These are phyloP conservation scores for Macquaria australasica DNA, from an alignment of 2,113 vertebrate genomes.

Conservation along the genomic window DNA sequence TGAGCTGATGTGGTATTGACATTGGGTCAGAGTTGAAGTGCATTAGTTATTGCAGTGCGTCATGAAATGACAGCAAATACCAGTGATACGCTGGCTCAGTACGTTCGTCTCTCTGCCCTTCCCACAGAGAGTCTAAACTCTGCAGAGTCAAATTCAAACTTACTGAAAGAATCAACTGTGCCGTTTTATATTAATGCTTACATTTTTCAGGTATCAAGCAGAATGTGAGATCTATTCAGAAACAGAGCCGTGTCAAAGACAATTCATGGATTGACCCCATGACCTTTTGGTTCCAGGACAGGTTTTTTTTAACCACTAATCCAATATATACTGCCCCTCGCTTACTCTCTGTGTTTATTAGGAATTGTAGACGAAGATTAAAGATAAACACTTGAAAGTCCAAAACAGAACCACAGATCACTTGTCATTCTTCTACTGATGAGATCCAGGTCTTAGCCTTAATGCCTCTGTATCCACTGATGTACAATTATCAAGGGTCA, in stretches of 20 bases:
- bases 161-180: background rate
- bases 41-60: slow-evolving; percentile 73
- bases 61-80: slow-evolving; percentile 74
- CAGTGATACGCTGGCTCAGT: slow-evolving; percentile 41
- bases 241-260: background rate
- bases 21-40: slow-evolving; percentile 67
- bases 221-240: background rate
- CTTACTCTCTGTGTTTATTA: background rate
- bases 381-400: slow-evolving; percentile 26
- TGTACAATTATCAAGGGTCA: background rate
- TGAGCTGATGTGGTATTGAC: slow-evolving; percentile 70
- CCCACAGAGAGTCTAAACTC: slow-evolving; percentile 32
- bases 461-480: background rate
- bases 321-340: background rate
- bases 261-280: slow-evolving; percentile 1
- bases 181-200: slow-evolving; percentile 2
- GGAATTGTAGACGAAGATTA: background rate
- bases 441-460: background rate
- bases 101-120: slow-evolving; percentile 29
- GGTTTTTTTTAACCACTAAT: slow-evolving; percentile 13
- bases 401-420: background rate
- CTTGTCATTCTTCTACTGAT: background rate
- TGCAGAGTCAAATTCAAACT: slow-evolving; percentile 1
- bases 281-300: slow-evolving; percentile 2
- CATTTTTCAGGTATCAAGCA: slow-evolving; percentile 19